Evolutionary conservation across 2,113 vertebrate species (phyloP).

Genomic region (Hippocampus barbouri): DNA sequence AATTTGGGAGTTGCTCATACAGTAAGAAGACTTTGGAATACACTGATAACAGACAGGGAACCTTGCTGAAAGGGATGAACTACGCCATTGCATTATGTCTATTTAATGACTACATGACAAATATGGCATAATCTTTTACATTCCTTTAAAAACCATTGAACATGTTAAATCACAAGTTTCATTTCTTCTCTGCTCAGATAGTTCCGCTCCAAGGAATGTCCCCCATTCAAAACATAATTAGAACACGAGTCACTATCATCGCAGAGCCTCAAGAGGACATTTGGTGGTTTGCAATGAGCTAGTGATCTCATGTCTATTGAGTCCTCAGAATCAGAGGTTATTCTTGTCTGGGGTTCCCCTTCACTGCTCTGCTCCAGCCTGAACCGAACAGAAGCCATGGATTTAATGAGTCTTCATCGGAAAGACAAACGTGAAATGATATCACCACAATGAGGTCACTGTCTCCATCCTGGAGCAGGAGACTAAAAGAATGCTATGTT

Average conservation of each 20-base stretch:
- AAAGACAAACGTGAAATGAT: slow-evolving; percentile 9
- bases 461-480: slow-evolving; percentile 18
- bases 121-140: not conserved
- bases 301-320: slow-evolving; percentile 1
- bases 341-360: slow-evolving; percentile 4
- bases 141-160: not conserved
- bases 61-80: not conserved
- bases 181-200: slow-evolving; percentile 13
- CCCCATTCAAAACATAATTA: slow-evolving; percentile 11
- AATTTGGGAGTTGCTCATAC: not conserved
- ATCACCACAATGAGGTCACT: slow-evolving; percentile 26
- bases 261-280: slow-evolving; percentile 6
- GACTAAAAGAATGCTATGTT: slow-evolving; percentile 19
- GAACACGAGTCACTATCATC: slow-evolving; percentile 14
- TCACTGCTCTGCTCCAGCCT: not conserved
- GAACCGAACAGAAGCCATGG: not conserved
- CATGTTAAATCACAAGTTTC: not conserved
- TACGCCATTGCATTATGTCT: not conserved
- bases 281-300: not conserved
- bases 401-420: slow-evolving; percentile 1
- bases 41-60: not conserved
- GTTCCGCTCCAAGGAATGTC: slow-evolving; percentile 7
- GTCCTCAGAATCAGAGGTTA: not conserved
- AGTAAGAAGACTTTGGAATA: not conserved
- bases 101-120: not conserved